Evolutionary conservation across 2,888 invertebrate species (phyloP).

Genomic region (Acanthopleura granulata): DNA sequence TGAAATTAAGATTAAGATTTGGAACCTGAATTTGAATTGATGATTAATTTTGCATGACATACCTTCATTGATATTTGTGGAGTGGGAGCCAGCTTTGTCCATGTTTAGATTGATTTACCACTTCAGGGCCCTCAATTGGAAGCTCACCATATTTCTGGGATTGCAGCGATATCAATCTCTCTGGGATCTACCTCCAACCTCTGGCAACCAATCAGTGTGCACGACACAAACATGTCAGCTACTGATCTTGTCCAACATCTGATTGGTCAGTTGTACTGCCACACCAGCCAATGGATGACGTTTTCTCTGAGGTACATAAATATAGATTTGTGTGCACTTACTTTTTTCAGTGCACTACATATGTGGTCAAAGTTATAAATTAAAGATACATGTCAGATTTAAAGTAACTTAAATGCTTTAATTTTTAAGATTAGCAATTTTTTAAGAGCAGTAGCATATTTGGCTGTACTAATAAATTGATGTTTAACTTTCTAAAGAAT

Average conservation of each 20-base stretch:
- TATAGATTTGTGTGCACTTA: background rate
- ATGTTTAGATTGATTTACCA: background rate
- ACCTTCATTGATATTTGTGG: no score
- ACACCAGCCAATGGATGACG: background rate
- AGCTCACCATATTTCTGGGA: constrained; percentile 36
- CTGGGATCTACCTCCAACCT: background rate
- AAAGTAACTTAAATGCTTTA: no score
- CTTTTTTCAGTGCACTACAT: no score
- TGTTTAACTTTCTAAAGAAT: no score
- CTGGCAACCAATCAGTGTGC: background rate
- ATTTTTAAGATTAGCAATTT: no score
- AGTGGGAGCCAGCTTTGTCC: background rate
- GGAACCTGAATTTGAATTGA: no score
- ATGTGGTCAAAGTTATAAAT: no score
- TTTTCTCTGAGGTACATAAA: constrained; percentile 10
- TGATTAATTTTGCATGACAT: no score
- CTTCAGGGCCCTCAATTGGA: constrained; percentile 34
- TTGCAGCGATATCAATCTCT: constrained; percentile 33
- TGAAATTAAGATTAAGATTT: no score
- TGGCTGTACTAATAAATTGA: no score
- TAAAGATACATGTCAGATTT: no score
- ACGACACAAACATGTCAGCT: no score
- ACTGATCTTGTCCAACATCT: background rate
- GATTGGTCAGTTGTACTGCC: background rate
- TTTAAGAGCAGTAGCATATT: background rate